Percentiles rank a stretch among this genome's conserved stretches.
Conservation (phyloP, 2,113 vertebrate species). For the Isurus oxyrinchus region DNA sequence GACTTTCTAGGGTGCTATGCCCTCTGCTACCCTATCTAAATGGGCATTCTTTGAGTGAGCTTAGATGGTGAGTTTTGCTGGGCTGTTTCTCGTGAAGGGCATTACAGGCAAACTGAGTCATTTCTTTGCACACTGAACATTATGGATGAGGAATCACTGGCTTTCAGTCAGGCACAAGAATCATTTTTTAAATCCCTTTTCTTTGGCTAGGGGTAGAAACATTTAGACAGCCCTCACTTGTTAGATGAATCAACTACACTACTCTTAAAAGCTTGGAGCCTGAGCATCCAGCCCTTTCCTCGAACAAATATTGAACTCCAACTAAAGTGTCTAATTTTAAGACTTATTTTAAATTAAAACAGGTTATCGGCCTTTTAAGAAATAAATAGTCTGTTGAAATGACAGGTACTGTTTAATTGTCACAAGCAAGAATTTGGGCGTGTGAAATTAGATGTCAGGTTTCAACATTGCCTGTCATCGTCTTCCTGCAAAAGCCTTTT, state of each 20-base stretch:
- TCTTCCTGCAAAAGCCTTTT: constrained; percentile 32
- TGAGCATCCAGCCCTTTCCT: neutral
- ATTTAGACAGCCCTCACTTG: neutral
- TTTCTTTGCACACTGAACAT: neutral
- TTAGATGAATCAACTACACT: constrained; percentile 14
- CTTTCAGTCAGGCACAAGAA: neutral
- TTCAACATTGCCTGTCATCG: constrained; percentile 29
- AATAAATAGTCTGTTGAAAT: constrained; percentile 33
- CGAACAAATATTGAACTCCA: constrained; percentile 31
- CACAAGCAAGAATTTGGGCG: neutral
- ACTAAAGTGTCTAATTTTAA: constrained; percentile 32
- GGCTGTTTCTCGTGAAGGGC: neutral
- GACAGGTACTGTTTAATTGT: constrained; percentile 36
- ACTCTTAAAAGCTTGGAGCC: constrained; percentile 10
- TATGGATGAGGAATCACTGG: neutral
- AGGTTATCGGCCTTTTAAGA: constrained; percentile 36
- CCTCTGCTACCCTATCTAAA: neutral
- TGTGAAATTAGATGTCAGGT: constrained; percentile 34
- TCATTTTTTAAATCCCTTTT: neutral
- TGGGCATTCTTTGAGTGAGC: neutral
- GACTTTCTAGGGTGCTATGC: neutral
- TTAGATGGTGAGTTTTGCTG: neutral
- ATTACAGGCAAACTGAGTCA: neutral
- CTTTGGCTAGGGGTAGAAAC: neutral
- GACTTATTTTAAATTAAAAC: constrained; percentile 34